Evolutionary conservation across 2,888 invertebrate species (phyloP), one percentile per base, ranked within the genome.

Genomic region (Aphodius sticticus): DNA sequence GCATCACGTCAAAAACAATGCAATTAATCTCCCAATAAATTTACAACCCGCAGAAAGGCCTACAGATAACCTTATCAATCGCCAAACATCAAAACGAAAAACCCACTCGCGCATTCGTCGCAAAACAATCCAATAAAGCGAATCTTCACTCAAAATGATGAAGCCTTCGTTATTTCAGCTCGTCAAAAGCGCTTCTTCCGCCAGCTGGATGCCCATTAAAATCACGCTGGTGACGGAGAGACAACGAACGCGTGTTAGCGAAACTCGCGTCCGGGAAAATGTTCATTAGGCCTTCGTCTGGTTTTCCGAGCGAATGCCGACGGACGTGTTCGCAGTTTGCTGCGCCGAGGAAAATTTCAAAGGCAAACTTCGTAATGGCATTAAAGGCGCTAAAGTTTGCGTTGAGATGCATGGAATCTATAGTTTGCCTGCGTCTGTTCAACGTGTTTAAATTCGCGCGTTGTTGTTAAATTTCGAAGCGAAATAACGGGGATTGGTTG

Each of bases 321-420:
- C 26, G 26, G 26, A 26, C 2, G 26, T 26, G 26, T 26, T 26
- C 26, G 26, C 26, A 26, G 3, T 26, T 26, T 26, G 26, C 3
- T 26, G 26, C 26, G 1, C 26, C 26, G 26, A 3, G 26, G 26
- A 26, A 26, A 26, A 26, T 26, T 26, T 26, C 26, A 26, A 3
- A 2, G 16, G 35, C 35, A 71, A 71, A 71, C 71, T 71, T 71
- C 16, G 71, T 71, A 71, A 71, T 35, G 35, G 35, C 15, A 15
- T 71, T 71, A 16, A 16, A 16, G 16, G 71, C 71, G 71, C 71
- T 15, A 35, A 71, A 71, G 16, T 71, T 16, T 16, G 71, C 16
- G 35, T 26, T 26, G 26, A 26, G 26, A 26, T 26, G 26, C 26
- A 26, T 26, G 26, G 26, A 26, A 26, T 26, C 26, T 26, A 26